Evolutionary conservation across 1,140 invertebrate species (phyloP).

Genomic region (Ericerus pela): DNA sequence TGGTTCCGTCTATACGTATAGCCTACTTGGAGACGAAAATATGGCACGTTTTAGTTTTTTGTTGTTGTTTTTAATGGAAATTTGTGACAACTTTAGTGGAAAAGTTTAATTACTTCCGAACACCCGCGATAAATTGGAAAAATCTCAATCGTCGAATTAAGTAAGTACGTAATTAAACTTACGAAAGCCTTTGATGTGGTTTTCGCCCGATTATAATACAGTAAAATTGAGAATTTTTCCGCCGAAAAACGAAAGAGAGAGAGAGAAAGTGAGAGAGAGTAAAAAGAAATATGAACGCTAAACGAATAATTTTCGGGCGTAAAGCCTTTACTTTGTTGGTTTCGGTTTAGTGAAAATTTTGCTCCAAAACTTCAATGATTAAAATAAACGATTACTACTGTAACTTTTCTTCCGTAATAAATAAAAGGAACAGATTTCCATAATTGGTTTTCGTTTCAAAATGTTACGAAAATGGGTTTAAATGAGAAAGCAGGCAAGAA

Average conservation of each 20-base stretch:
- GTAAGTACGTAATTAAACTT: conserved; percentile 9
- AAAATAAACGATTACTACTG: conserved; percentile 8
- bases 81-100: neutral
- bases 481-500: neutral
- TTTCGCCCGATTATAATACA: neutral
- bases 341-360: neutral
- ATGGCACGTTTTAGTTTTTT: too few relatives aligned
- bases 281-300: too few relatives aligned
- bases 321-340: neutral
- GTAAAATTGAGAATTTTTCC: too few relatives aligned
- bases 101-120: conserved; percentile 7
- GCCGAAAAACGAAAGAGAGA: too few relatives aligned
- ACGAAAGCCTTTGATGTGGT: conserved; percentile 8
- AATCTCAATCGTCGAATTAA: conserved; percentile 4
- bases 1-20: too few relatives aligned
- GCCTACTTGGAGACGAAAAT: too few relatives aligned
- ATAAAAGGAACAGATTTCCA: conserved; percentile 4
- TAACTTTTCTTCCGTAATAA: conserved; percentile 7
- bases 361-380: conserved; percentile 5
- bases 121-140: too few relatives aligned
- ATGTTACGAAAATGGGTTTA: neutral
- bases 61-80: too few relatives aligned
- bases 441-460: conserved; percentile 8
- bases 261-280: too few relatives aligned
- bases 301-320: neutral